Percentiles rank a stretch among this genome's conserved stretches.
Evolutionary conservation across 1,140 invertebrate genomes (phyloP).

Genomic region (Drosophila jambulina): DNA sequence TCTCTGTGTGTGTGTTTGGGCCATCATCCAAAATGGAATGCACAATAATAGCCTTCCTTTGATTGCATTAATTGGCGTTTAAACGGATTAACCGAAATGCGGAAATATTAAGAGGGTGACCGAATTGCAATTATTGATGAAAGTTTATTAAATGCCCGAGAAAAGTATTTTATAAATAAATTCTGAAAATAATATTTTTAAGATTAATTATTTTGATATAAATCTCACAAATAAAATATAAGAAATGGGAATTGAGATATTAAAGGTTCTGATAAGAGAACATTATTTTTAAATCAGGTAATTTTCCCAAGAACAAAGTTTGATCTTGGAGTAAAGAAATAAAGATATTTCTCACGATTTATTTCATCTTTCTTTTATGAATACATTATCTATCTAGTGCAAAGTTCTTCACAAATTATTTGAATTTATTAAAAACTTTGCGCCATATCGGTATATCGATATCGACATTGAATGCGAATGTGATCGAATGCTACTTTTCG

Average conservation of each 20-base stretch:
- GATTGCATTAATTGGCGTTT: constrained; percentile 31
- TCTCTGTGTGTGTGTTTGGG: not conserved
- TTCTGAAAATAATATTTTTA: not conserved
- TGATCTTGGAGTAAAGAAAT: not conserved
- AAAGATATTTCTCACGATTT: not conserved
- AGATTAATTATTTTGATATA: not conserved
- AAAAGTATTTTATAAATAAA: not conserved
- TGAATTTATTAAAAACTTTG: not conserved
- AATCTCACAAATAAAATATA: not conserved
- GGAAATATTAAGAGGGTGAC: not conserved
- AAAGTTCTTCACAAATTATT: not conserved
- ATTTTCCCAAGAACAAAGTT: not conserved
- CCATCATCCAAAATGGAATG: constrained; percentile 13
- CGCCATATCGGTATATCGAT: not conserved
- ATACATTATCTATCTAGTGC: not conserved
- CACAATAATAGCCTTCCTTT: constrained; percentile 18
- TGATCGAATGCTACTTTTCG: not conserved
- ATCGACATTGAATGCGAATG: not conserved
- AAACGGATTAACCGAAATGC: constrained; percentile 17
- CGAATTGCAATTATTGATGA: not conserved
- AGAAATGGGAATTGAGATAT: not conserved
- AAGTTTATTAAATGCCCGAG: not conserved
- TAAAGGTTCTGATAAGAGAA: not conserved
- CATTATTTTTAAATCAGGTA: fast-evolving
- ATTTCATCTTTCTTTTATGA: not conserved